These are phyloP conservation scores for Nephrocerus scutellatus DNA, from an alignment of 2,888 invertebrate genomes.

Conservation along the genomic window DNA sequence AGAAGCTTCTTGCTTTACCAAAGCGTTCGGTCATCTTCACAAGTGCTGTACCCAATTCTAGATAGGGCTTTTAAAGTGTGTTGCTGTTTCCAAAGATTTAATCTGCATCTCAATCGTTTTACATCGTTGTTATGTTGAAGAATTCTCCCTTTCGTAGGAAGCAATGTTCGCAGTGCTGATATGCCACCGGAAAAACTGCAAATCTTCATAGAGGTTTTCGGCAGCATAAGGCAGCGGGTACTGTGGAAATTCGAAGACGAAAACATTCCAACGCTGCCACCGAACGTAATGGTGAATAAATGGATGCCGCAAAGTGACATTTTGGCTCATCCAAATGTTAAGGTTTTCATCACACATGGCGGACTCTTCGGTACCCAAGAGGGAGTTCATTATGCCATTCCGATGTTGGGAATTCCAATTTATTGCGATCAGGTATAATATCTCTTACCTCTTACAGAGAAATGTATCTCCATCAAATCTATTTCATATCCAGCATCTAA, in stretches of 20 bases:
- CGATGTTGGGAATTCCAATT: conserved; percentile 48
- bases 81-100: too few relatives aligned
- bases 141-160: conserved; percentile 37
- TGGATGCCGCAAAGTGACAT: conserved; percentile 54
- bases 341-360: conserved; percentile 49
- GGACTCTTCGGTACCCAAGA: conserved; percentile 48
- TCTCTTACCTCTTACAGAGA: too few relatives aligned
- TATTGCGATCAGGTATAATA: conserved; percentile 45
- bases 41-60: too few relatives aligned
- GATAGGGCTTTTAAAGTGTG: too few relatives aligned
- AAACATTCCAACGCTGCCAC: conserved; percentile 38
- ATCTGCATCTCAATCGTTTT: too few relatives aligned
- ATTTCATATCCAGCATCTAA: conserved; percentile 33
- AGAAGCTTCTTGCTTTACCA: too few relatives aligned
- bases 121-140: too few relatives aligned
- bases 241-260: conserved; percentile 51
- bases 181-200: conserved; percentile 43
- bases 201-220: conserved; percentile 46
- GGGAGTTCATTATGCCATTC: conserved; percentile 45
- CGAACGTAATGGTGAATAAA: conserved; percentile 48
- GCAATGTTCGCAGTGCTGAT: conserved; percentile 46
- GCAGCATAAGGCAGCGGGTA: conserved; percentile 44
- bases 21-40: too few relatives aligned
- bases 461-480: neutral
- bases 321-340: conserved; percentile 47